A percentile compares a stretch with the other conserved stretches of the same genome.
These are phyloP conservation scores for Drosophila asahinai DNA, from an alignment of 1,140 invertebrate genomes.

Conservation along the genomic window DNA sequence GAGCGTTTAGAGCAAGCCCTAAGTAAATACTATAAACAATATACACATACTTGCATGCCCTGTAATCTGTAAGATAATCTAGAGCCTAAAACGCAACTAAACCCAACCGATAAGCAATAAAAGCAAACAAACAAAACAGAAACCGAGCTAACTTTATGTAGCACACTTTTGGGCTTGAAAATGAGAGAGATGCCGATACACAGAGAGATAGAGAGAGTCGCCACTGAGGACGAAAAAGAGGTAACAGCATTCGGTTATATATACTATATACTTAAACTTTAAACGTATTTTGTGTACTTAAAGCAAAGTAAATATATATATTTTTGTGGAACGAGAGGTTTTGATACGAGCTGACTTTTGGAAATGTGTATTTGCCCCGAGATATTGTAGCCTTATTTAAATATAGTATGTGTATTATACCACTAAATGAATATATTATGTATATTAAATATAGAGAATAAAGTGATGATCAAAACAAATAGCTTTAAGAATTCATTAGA, in stretches of 20 bases:
- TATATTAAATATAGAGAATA: conserved; percentile 28
- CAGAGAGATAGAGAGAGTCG: not conserved
- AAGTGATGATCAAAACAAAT: conserved; percentile 7
- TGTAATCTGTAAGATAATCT: conserved; percentile 16
- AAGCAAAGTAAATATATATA: conserved; percentile 2
- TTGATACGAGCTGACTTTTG: conserved; percentile 39
- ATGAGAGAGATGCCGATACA: not conserved
- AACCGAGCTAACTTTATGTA: conserved; percentile 14
- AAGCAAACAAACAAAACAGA: conserved; percentile 11
- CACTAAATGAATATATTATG: conserved; percentile 19
- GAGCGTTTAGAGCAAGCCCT: not conserved
- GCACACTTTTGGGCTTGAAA: conserved; percentile 31
- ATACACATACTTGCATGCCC: not conserved
- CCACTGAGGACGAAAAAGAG: not conserved
- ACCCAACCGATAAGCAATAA: conserved; percentile 50
- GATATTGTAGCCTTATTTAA: conserved; percentile 37
- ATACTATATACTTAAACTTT: conserved; percentile 10
- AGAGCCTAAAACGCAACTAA: conserved; percentile 32
- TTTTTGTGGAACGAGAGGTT: conserved; percentile 19
- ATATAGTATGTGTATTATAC: conserved; percentile 13
- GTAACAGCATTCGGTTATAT: conserved; percentile 15
- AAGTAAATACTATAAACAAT: not conserved
- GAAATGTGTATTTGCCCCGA: conserved; percentile 24
- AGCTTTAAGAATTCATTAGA: not conserved
- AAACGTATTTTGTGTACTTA: conserved; percentile 41